These are phyloP conservation scores for Taphrorychus bicolor DNA, from an alignment of 2,888 invertebrate genomes.

Conservation along the genomic window DNA sequence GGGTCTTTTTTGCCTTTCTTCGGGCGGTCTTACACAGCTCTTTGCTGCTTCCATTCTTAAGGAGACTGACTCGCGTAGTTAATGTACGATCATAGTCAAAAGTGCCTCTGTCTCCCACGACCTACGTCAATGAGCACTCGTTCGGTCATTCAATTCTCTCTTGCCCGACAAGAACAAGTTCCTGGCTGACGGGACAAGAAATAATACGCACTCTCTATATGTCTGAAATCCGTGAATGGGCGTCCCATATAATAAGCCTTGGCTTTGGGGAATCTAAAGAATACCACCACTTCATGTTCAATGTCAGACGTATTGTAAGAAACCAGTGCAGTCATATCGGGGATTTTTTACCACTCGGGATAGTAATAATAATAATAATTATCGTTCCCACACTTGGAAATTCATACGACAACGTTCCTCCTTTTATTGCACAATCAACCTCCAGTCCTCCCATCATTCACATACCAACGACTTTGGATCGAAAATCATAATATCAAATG, in stretches of 20 bases:
- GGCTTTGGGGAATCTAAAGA: slow-evolving; percentile 29
- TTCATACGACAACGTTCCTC: slow-evolving; percentile 1
- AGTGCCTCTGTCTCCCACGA: background rate
- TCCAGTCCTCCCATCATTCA: slow-evolving; percentile 16
- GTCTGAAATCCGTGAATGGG: slow-evolving; percentile 15
- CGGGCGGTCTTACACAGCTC: slow-evolving; percentile 20
- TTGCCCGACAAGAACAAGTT: slow-evolving; percentile 24
- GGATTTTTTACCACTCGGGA: background rate
- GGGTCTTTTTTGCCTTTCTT: slow-evolving; percentile 41
- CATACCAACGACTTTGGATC: slow-evolving; percentile 18
- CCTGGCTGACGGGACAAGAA: slow-evolving; percentile 29
- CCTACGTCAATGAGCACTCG: slow-evolving; percentile 27
- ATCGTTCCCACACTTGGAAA: slow-evolving; percentile 16
- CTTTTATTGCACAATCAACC: slow-evolving; percentile 11
- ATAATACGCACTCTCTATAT: slow-evolving; percentile 27
- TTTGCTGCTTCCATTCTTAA: background rate
- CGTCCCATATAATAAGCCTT: slow-evolving; percentile 26
- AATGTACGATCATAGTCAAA: too few species aligned
- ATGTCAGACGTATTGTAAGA: slow-evolving; percentile 28
- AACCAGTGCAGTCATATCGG: background rate
- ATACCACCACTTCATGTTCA: slow-evolving; percentile 36
- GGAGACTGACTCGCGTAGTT: too few species aligned
- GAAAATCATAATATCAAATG: slow-evolving; percentile 32
- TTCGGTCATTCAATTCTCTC: slow-evolving; percentile 27
- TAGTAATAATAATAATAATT: background rate